Base-by-base conservation (phyloP, 2,888 invertebrate species). In the Apodemia zela region DNA sequence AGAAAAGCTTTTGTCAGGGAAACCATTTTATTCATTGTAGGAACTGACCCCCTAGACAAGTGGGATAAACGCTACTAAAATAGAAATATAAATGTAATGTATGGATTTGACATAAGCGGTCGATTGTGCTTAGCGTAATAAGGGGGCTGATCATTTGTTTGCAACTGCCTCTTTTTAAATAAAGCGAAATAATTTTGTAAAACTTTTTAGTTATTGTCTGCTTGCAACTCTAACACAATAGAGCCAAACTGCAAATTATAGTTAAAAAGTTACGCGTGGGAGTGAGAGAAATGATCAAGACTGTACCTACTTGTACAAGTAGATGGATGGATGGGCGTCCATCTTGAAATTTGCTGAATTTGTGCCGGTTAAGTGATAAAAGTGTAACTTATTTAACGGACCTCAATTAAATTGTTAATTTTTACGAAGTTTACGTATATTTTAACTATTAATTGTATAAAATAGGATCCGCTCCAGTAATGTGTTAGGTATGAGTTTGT, bases 261-360 rank as follows among this genome's bases (percentile, higher is more conserved):
- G 17, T n/a, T 45, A 38, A 54, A 54, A 49, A 54, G 11, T 21
- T 21, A 49, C n/a, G 38, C 25, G 54, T 57, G 62, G 57, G 21
- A 66, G 63, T 61, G 61, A 63, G 66, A 67, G 66, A 38, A 49
- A 18, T 61, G 51, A 54, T 51, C 18, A 42, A 57, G 62, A 60
- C 45, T 62, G 29, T 58, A 58, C 58, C 54, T 62, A 58, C 58
- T 62, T 47, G 33, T 62, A 62, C 62, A 70, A 77, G 74, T 77
- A 79, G 81, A 73, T 79, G 80, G 81, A 94, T 93, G 93, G 93
- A 94, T 94, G 93, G 93, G 94, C 94, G 94, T 95, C 95, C 95
- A 95, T 95, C 94, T 95, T 95, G 95, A 93, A 94, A 94, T 93
- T 93, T 93, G 92, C 93, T 94, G 93, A 93, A 93, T 93, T 93